Base-by-base conservation (phyloP, 2,113 vertebrate genomes). In the Spheniscus mendiculus region DNA sequence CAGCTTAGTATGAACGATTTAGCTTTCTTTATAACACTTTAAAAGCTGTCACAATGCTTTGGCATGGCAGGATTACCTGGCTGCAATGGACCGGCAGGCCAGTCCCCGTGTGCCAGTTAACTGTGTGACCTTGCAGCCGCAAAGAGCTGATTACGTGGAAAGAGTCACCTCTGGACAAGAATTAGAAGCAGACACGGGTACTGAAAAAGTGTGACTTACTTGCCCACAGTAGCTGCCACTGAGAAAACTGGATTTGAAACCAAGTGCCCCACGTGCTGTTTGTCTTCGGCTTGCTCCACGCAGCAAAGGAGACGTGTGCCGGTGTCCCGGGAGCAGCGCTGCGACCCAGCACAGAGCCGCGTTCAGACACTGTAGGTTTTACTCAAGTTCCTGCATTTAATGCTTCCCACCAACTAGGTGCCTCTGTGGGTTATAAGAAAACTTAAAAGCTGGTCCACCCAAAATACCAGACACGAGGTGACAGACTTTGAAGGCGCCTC, bases 71-170 rank as follows among this genome's bases (percentile, higher is more conserved):
- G 45, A 44, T 22, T 29, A 25, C 47, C 67, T 15, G 49, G 50
- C 36, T 22, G 26, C 44, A 14, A 2, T 6, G 34, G 34, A 34
- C 21, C 19, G 61, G 36, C 21, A 30, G 70, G 40, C 45, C 5
- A 2, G 42, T 63, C 21, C 42, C 42, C 1, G 0, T 0, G 26
- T 47, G 66, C 61, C 55, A 21, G 1, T 70, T 25, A 13, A 26
- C n/a, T 15, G 21, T 10, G 40, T n/a, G 56, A 38, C 40, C 50
- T 9, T 3, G 32, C n/a, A 26, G 69, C 85, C 4, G 1, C 85
- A 25, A 11, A 63, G n/a, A 36, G 34, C 26, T 58, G 10, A 7
- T 18, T 11, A 4, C 38, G 19, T 1, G 22, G 14, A 6, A 7
- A 21, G 49, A 27, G 44, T n/a, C 67, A 23, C n/a, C 34, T 34